A percentile compares a stretch with the other conserved stretches of the same genome.
Evolutionary conservation across 1,140 invertebrate species (phyloP).

Genomic region (Trachymyrmex septentrionalis): DNA sequence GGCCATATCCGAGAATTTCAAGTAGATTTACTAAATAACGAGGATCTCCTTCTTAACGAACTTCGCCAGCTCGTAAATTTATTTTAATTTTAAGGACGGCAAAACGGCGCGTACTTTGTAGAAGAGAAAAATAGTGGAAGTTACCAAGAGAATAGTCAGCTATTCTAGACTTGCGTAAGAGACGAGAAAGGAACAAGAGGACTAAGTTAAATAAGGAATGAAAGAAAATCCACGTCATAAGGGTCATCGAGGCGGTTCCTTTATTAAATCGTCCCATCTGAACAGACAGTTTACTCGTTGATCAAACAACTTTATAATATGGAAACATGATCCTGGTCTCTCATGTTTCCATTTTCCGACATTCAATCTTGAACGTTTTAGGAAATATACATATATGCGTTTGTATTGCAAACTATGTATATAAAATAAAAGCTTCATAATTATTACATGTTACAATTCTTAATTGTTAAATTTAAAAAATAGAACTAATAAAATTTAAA

Average conservation of each 20-base stretch:
- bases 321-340: not conserved
- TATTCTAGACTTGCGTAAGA: conserved; percentile 52
- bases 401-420: not conserved
- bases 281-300: conserved; percentile 28
- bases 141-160: conserved; percentile 36
- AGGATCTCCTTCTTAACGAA: conserved; percentile 59
- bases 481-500: not conserved
- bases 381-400: not conserved
- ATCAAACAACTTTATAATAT: conserved; percentile 46
- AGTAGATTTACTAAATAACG: conserved; percentile 75
- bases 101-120: conserved; percentile 39
- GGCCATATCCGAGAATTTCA: conserved; percentile 69
- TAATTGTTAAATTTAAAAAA: not conserved
- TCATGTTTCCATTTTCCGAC: not conserved
- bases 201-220: conserved; percentile 45
- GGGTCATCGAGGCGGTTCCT: not conserved
- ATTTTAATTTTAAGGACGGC: conserved; percentile 73
- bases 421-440: not conserved
- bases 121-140: conserved; percentile 57
- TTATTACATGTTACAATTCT: not conserved
- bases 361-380: conserved; percentile 5
- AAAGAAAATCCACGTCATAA: conserved; percentile 41
- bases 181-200: not conserved
- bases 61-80: conserved; percentile 70
- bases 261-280: conserved; percentile 47